phyloP scores from a whole-genome alignment of 2,888 invertebrate genomes.

The Aquatica leii region DNA sequence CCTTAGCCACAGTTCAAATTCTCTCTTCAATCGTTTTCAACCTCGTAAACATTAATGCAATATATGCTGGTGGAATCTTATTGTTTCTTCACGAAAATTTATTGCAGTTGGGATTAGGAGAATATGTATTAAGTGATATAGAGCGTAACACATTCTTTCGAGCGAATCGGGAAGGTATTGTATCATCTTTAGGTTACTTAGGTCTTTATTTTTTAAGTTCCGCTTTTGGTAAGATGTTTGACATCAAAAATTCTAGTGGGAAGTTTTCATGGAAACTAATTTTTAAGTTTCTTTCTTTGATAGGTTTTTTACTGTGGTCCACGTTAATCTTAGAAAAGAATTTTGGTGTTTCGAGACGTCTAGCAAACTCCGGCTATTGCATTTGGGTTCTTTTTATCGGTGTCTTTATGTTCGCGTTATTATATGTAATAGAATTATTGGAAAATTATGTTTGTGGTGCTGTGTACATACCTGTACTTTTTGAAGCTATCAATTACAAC shows the following conservation, averaged over 20 bases:
- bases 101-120: conserved; percentile 68
- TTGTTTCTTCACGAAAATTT: conserved; percentile 72
- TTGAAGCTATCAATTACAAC: conserved; percentile 80
- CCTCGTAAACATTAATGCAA: conserved; percentile 63
- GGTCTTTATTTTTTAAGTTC: conserved; percentile 82
- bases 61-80: conserved; percentile 66
- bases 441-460: conserved; percentile 47
- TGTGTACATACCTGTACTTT: conserved; percentile 64
- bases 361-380: conserved; percentile 85
- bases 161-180: conserved; percentile 92
- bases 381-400: conserved; percentile 76
- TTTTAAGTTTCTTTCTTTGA: conserved; percentile 27
- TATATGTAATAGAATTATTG: conserved; percentile 66
- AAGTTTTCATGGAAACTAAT: conserved; percentile 35
- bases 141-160: conserved; percentile 70
- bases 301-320: conserved; percentile 57
- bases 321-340: conserved; percentile 62
- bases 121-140: conserved; percentile 72
- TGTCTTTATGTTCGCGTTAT: conserved; percentile 64
- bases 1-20: conserved; percentile 84
- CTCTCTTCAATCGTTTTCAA: conserved; percentile 70
- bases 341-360: conserved; percentile 76
- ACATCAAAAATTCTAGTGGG: conserved; percentile 49
- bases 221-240: conserved; percentile 67
- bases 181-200: conserved; percentile 85